Percentiles rank a stretch among this genome's conserved stretches.
phyloP scores from a whole-genome alignment of 2,113 vertebrate species.

The Crotalus tigris region DNA sequence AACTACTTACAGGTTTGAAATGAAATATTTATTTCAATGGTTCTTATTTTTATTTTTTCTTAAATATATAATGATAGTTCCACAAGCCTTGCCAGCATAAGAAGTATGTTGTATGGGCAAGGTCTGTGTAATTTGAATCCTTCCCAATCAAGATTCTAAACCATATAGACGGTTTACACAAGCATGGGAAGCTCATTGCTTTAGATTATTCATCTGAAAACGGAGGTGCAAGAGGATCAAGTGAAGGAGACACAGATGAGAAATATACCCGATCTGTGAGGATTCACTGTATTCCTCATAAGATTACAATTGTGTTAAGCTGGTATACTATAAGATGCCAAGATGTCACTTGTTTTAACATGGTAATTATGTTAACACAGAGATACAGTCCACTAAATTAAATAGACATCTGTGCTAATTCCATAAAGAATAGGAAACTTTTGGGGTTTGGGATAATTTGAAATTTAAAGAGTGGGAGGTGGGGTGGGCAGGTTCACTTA shows the following conservation, averaged over 20 bases:
- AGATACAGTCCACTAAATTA: neutral
- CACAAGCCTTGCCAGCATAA: neutral
- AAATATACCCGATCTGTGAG: neutral
- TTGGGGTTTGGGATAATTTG: neutral
- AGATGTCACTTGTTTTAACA: neutral
- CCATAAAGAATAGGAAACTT: neutral
- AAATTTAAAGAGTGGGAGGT: neutral
- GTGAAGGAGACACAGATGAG: neutral
- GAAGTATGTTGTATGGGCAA: neutral
- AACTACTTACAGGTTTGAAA: slow-evolving; percentile 7
- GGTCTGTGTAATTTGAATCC: no score
- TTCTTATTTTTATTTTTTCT: neutral
- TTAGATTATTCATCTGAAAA: no score
- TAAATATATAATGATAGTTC: neutral
- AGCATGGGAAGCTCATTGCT: neutral
- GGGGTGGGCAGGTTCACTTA: neutral
- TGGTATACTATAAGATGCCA: neutral
- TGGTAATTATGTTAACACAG: neutral
- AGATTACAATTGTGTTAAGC: neutral
- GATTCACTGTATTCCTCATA: neutral
- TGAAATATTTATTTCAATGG: neutral
- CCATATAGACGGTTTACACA: neutral
- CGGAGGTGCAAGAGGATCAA: no score
- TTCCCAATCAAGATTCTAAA: neutral
- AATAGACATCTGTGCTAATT: neutral